Evolutionary conservation across 1,140 invertebrate genomes (phyloP), one percentile per base, ranked within the genome.

Genomic region (Pseudomyrmex gracilis): DNA sequence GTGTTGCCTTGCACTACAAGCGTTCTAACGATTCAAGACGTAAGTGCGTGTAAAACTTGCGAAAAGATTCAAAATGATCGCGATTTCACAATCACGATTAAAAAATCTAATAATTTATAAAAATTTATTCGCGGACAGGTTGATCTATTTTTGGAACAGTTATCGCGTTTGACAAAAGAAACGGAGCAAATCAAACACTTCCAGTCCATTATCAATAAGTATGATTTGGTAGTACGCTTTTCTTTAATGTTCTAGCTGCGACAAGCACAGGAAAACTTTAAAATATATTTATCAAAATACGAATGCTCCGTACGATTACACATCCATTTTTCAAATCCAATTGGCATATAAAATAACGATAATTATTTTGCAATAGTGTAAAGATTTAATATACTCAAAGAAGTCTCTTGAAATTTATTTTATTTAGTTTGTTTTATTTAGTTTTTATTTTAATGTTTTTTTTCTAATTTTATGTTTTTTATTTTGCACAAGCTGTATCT

Each of bases 101-200:
- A 34, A 53, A 12, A 20, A 24, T 2, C 0, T 24, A 22, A 22
- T 15, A 49, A 49, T 70, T 70, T 60, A 70, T n/a, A n/a, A 70
- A 7, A 17, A 13, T 24, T n/a, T 10, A 9, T 43, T 24, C 20
- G 10, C 7, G 24, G 20, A 13, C 60, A 96, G 95, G 96, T 98
- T 15, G 97, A 99, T 89, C 87, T 95, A 51, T 97, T 97, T 90
- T 94, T 99, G 7, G 94, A 96, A 83, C 94, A 96, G 63, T 91
- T 99, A 7, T 96, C 97, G 1, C 95, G 95, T 90, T 91, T 98
- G 15, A 98, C 98, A 0, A 97, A 96, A 91, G 98, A 99, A 94
- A 97, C 98, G 47, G 98, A 98, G 76, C 98, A 99, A 92, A 95
- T 96, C 20, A 94, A 95, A 76, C 95, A 97, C 86, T 96, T 99